Conservation (phyloP, 1,140 invertebrate genomes). For the Heterodera carotae region DNA sequence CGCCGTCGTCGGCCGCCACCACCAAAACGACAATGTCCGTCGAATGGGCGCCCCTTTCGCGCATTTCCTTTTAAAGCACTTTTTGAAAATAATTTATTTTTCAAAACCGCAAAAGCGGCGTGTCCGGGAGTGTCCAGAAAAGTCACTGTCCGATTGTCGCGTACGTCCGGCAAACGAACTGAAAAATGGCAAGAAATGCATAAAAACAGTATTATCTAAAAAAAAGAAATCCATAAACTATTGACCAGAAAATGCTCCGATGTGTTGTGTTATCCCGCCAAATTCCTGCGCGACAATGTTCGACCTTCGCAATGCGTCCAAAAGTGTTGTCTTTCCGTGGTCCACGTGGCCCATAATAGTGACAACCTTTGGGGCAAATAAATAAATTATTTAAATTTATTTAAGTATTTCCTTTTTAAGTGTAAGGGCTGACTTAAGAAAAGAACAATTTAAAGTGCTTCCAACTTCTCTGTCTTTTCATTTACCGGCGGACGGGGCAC, state of each 20-base stretch:
- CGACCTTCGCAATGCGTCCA: constrained; percentile 84
- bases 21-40: constrained; percentile 95
- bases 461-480: too few species aligned
- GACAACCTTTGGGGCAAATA: constrained; percentile 68
- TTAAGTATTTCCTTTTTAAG: too few species aligned
- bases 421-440: too few species aligned
- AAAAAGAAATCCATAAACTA: too few species aligned
- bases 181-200: constrained; percentile 42
- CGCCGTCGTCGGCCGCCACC: constrained; percentile 96
- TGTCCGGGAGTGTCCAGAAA: constrained; percentile 99
- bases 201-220: background rate
- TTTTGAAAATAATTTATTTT: constrained; percentile 72
- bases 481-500: constrained; percentile 67
- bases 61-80: constrained; percentile 48
- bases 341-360: constrained; percentile 99
- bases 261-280: constrained; percentile 99
- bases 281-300: constrained; percentile 86
- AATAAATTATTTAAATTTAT: background rate
- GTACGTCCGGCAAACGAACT: constrained; percentile 73
- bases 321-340: constrained; percentile 95
- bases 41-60: constrained; percentile 79
- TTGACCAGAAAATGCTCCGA: constrained; percentile 89
- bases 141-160: constrained; percentile 75
- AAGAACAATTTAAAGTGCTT: too few species aligned
- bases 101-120: constrained; percentile 73